Evolutionary conservation across 2,888 invertebrate genomes (phyloP), one percentile per base, ranked within the genome.

Genomic region (Polydrusus tereticollis): DNA sequence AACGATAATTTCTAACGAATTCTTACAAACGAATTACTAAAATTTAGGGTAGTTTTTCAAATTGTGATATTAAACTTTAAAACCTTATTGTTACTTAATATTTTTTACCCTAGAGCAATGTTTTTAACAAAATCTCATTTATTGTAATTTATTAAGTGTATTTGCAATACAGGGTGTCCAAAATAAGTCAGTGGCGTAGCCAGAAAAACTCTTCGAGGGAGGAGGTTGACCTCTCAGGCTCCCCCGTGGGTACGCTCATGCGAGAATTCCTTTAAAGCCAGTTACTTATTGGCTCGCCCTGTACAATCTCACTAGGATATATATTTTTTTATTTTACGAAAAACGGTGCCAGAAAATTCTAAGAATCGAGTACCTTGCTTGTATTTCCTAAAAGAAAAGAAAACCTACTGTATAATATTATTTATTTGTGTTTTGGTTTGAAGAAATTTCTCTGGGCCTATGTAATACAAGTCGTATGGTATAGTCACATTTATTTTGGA

Each of bases 401-500:
- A 55, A 43, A 43, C 14, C 21, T 59, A 43, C 26, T 59, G 59
- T 59, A 43, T 43, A 41, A 43, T 41, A 43, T 41, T 59, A 58
- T 59, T 33, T 62, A 62, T 62, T 62, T 10, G 3, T 16, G 6
- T 45, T 47, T 52, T 41, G 6, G 23, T 43, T 14, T 43, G 14
- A 41, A 20, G 20, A 59, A 68, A 33, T 20, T 36, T 36, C 58
- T 68, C 62, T 57, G 60, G 69, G 55, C 69, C 62, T 62, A 69
- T 69, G 36, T 47, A 29, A 62, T 62, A 43, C 45, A 38, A 60
- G 55, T 62, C 50, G 62, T 52, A 23, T 66, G 26, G 33, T 66
- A n/a, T n/a, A 66, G 69, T 55, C 60, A 69, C 62, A 62, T 69
- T 69, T 69, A 52, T 69, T 68, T 68, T 68, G 60, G 67, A 68